Evolutionary conservation across 1,140 invertebrate genomes (phyloP).

Genomic region (Antheraea pernyi): DNA sequence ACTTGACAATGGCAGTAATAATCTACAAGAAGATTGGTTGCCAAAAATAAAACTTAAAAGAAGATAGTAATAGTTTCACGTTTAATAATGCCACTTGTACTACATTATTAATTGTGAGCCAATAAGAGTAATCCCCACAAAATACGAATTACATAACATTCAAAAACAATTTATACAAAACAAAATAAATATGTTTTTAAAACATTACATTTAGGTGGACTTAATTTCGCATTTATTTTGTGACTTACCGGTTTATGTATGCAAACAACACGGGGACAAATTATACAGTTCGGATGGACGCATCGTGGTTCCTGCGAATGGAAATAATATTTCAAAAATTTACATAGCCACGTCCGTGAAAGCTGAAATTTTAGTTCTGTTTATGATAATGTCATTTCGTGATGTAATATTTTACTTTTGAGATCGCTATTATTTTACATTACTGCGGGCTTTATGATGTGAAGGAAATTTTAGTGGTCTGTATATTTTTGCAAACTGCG

Average conservation of each 20-base stretch:
- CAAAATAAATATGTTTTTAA: background rate
- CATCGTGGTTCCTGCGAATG: background rate
- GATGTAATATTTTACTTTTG: background rate
- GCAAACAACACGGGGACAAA: background rate
- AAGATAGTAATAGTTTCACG: no score
- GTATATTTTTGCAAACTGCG: no score
- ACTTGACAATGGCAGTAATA: no score
- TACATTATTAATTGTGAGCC: no score
- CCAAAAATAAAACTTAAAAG: no score
- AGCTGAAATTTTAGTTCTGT: slow-evolving; percentile 1
- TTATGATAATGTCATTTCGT: background rate
- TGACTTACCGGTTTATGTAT: background rate
- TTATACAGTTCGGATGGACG: background rate
- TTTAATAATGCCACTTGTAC: no score
- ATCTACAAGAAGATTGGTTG: no score
- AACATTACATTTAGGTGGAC: background rate
- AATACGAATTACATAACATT: no score
- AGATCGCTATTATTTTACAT: background rate
- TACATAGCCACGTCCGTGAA: background rate
- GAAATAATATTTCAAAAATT: background rate
- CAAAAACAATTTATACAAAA: no score
- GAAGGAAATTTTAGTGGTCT: background rate
- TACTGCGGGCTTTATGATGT: background rate
- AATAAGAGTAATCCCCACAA: no score
- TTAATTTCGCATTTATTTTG: background rate